Evolutionary conservation across 2,888 invertebrate species (phyloP), one percentile per base, ranked within the genome.

Genomic region (Watsonalla cultraria): DNA sequence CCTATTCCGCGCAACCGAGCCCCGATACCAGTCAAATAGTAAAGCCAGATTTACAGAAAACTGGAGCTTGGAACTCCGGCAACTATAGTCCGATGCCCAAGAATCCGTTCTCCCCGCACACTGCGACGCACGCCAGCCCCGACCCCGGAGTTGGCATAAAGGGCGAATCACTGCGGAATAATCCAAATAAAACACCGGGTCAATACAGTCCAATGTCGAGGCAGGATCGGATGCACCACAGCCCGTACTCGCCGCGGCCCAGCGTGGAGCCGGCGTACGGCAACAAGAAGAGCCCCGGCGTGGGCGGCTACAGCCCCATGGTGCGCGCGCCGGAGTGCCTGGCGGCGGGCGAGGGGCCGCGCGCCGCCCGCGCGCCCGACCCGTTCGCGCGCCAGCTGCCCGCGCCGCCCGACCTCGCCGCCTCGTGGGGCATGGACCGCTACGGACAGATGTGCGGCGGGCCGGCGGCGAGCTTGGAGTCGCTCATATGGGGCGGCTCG

Each of bases 11-110:
- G 5, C 89, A 89, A 66, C 89, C 89, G 49, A 90, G 90, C 54
- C 90, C 90, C 15, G 90, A 90, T 62, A 90, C 90, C 47, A 90
- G 90, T 62, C 90, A 90, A 72, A 90, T 90, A 51, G 82, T 83
- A 11, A 90, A 90, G 64, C 69, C 81, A 7, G 90, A 90, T 1
- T 66, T 86, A 5, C 90, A 83, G 53, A 90, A 90, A 58, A 64
- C 86, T 1, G 78, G 76, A 48, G 79, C 80, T n/a, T 90, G 90
- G 90, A 90, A 89, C 62, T 74, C 86, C 0, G 91, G 87, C n/a
- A 84, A 77, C 62, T 90, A 76, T 52, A 91, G 90, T 61, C 90
- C 91, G 0, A 86, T 90, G 84, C 83, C 89, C 13, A 91, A 91
- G 72, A 89, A 90, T 51, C 86, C 89, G 5, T 90, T 85, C 64